Evolutionary conservation across 2,888 invertebrate species (phyloP), one percentile per base, ranked within the genome.

Genomic region (Synanthedon formicaeformis): DNA sequence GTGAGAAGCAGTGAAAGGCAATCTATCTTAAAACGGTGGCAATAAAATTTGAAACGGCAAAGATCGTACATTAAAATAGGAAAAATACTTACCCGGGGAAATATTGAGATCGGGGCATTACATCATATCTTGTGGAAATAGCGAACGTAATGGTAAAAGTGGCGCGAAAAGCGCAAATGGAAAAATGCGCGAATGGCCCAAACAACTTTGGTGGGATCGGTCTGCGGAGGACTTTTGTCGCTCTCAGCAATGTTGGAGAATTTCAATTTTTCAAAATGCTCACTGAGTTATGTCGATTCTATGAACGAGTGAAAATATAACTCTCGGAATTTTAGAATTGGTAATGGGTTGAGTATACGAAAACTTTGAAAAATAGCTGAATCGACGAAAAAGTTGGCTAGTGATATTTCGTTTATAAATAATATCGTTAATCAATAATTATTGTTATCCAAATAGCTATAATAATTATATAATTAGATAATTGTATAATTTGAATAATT

Each of bases 201-300:
- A 57, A 55, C 57, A 57, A 53, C 55, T 52, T n/a, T 41, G 48
- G 41, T 40, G n/a, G 45, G 14, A 45, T 13, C 45, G 13, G 45
- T 6, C 5, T 13, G n/a, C 45, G 45, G 45, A 34, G 27, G 27
- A 34, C 52, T 40, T 41, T 34, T 45, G 56, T 53, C 57, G 58
- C 60, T 61, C 60, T 53, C 58, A 55, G 59, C 66, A 64, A 66
- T 66, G 14, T 67, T 66, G 63, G 57, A 64, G 67, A 67, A 64
- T 64, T 58, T 61, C 62, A 62, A 62, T 60, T 60, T 64, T 58
- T 58, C 58, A 60, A 66, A 66, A 63, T 64, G 59, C 13, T 5
- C n/a, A 45, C 45, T 12, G 55, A 63, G 62, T 65, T 64, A 66
- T 61, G 58, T 40, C 48, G 57, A 58, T 63, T 51, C 57, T 55